Percentiles rank a stretch among this genome's conserved stretches.
Conservation (phyloP, 2,888 invertebrate species). For the Mamestra brassicae region DNA sequence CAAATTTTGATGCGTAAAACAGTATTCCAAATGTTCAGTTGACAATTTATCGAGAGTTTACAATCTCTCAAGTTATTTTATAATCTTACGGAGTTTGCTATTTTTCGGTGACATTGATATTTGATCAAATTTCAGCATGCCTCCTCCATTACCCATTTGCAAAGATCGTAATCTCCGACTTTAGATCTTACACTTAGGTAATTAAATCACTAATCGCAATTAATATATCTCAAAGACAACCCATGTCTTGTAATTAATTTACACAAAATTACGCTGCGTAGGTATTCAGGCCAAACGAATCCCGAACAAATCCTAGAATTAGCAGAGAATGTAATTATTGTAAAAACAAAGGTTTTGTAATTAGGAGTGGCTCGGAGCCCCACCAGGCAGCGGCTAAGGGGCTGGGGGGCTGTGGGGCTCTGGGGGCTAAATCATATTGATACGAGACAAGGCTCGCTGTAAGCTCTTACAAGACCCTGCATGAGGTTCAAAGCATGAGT, state of each 20-base stretch:
- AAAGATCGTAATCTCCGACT: background rate
- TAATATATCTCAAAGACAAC: constrained; percentile 38
- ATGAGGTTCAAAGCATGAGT: constrained; percentile 36
- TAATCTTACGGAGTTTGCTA: too few relatives aligned
- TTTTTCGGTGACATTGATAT: too few relatives aligned
- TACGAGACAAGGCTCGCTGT: constrained; percentile 75
- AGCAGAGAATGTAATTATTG: constrained; percentile 65
- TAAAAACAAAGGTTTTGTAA: constrained; percentile 75
- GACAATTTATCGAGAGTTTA: too few relatives aligned
- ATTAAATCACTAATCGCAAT: constrained; percentile 31
- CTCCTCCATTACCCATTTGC: background rate
- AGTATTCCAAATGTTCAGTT: too few relatives aligned
- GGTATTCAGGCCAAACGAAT: constrained; percentile 39
- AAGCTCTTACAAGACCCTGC: constrained; percentile 69
- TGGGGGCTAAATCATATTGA: constrained; percentile 80
- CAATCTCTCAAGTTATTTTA: too few relatives aligned
- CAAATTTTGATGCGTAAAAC: too few relatives aligned
- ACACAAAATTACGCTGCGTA: constrained; percentile 38
- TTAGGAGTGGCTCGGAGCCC: constrained; percentile 69
- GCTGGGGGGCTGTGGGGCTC: constrained; percentile 43
- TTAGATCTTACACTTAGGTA: background rate
- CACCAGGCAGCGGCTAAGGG: constrained; percentile 55
- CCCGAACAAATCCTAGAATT: constrained; percentile 63
- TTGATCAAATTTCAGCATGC: background rate
- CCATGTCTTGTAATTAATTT: constrained; percentile 52